Evolutionary conservation across 2,113 vertebrate species (phyloP).

Genomic region (Lepisosteus osseus): DNA sequence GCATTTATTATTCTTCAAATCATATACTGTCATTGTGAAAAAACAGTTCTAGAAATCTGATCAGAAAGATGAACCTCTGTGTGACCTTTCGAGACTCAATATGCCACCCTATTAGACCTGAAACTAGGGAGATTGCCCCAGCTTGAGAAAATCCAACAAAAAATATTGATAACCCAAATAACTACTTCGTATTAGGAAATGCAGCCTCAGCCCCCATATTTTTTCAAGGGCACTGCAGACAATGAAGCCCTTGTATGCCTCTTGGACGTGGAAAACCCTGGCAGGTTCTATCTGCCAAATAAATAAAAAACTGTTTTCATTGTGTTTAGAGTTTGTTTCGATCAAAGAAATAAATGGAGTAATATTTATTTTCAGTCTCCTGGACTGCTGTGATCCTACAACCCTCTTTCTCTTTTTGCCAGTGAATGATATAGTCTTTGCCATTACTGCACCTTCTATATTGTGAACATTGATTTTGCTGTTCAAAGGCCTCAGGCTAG

Average conservation of each 20-base stretch:
- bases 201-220: conserved; percentile 17
- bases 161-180: conserved; percentile 49
- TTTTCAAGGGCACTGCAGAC: conserved; percentile 34
- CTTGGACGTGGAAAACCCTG: not conserved
- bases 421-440: not conserved
- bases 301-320: not conserved
- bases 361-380: conserved; percentile 38
- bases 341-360: conserved; percentile 27
- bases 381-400: conserved; percentile 33
- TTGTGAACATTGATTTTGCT: not conserved
- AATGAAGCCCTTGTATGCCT: conserved; percentile 36
- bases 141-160: conserved; percentile 35
- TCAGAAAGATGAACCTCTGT: conserved; percentile 49
- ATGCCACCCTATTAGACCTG: conserved; percentile 45
- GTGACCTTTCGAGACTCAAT: conserved; percentile 51
- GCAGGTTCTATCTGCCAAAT: conserved; percentile 4
- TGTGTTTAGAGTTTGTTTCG: conserved; percentile 4
- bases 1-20: conserved; percentile 23
- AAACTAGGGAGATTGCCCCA: conserved; percentile 42
- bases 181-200: conserved; percentile 34
- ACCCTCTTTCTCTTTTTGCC: conserved; percentile 1
- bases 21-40: conserved; percentile 43
- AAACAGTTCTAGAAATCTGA: conserved; percentile 49
- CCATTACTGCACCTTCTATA: not conserved
- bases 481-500: not conserved